Base-by-base conservation (phyloP, 37 sponge, comb jelly and placozoan species). In the Agelas oroides region DNA sequence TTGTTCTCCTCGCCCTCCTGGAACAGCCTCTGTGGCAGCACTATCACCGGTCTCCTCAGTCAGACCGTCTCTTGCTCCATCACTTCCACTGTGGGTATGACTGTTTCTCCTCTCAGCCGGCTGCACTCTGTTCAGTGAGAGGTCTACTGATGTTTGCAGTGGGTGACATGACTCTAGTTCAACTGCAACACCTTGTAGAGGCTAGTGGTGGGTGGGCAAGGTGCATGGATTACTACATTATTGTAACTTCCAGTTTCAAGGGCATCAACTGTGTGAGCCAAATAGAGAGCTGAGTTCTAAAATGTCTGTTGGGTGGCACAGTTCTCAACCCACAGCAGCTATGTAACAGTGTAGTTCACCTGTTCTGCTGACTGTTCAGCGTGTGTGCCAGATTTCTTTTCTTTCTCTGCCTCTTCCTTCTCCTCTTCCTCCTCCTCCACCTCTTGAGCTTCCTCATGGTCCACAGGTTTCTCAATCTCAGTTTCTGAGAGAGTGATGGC, bases 381-480 rank as follows among this genome's bases (percentile, higher is more conserved):
- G n/a, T 1, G 19, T 75, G 53, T 2, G 34, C 18, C 0, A 5
- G 2, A 8, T n/a, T 73, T 24, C 53, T 6, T 46, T 55, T 61
- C 64, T 60, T 62, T 77, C 24, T 34, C 3, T 34, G 78, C 20
- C 35, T 32, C 6, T 61, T 54, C 31, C 37, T 59, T 37, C 61
- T 64, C 25, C 24, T 27, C 36, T 21, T 58, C 46, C 64, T 82
- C 83, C 59, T 82, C 89, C 38, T 62, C 75, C 16, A 82, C 83
- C 60, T 81, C 89, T 33, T 64, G 71, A 24, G 83, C 89, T 76
- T 88, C 77, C 32, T 79, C 70, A 8, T 57, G 73, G 28, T 84
- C 81, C 1, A 85, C 39, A 6, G 85, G 85, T 64, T 75, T 35
- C 63, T 89, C 89, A 31, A 87, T 65, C 30, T 79, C 80, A 71